These are phyloP conservation scores for Drosophila macrospina DNA, from an alignment of 2,888 invertebrate species.

Conservation along the genomic window DNA sequence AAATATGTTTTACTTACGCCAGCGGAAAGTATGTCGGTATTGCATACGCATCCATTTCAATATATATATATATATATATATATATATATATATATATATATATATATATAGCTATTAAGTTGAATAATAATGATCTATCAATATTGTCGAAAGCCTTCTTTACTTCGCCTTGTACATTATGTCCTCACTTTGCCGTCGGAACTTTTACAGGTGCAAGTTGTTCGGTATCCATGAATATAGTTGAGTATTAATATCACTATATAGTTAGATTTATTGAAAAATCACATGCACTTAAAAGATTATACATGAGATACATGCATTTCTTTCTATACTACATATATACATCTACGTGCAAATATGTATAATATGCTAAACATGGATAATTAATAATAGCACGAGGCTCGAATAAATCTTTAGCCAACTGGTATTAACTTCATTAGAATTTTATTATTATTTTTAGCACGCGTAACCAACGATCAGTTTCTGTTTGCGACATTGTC, in stretches of 20 bases:
- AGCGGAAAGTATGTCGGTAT: constrained; percentile 70
- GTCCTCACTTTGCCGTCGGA: constrained; percentile 38
- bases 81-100: background rate
- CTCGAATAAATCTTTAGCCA: too few species aligned
- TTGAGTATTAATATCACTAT: background rate
- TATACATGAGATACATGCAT: background rate
- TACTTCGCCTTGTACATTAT: constrained; percentile 8
- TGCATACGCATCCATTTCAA: constrained; percentile 69
- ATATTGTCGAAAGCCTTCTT: constrained; percentile 3
- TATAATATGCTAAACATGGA: constrained; percentile 3
- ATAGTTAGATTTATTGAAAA: background rate
- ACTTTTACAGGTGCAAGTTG: constrained; percentile 5
- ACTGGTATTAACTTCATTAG: constrained; percentile 32
- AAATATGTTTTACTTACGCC: constrained; percentile 62
- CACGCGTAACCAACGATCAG: constrained; percentile 8
- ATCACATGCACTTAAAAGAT: background rate
- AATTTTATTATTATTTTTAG: constrained; percentile 47
- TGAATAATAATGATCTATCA: background rate
- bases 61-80: background rate
- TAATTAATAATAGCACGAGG: background rate
- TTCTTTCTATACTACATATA: background rate
- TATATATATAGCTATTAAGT: background rate
- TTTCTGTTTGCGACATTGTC: background rate
- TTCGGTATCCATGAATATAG: background rate
- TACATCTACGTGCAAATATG: background rate